phyloP scores from a whole-genome alignment of 2,113 vertebrate species.

The Rhinogobius similis region DNA sequence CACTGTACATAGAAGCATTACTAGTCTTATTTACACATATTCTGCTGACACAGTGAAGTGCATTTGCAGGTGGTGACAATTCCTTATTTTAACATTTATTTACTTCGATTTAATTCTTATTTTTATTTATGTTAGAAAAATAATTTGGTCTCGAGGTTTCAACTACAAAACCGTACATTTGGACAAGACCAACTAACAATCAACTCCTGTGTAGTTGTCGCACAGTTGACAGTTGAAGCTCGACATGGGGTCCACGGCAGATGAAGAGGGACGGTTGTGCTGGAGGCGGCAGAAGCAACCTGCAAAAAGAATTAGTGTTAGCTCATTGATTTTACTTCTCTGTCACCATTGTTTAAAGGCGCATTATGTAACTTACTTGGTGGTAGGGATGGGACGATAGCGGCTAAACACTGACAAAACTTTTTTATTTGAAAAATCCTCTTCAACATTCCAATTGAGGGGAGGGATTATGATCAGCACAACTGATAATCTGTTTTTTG shows the following conservation, averaged over 20 bases:
- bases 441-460: no score
- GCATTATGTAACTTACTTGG: no score
- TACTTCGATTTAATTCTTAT: conserved; percentile 10
- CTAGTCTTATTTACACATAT: conserved; percentile 25
- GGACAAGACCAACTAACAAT: not conserved
- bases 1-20: conserved; percentile 34
- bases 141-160: conserved; percentile 37
- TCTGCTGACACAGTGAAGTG: conserved; percentile 58
- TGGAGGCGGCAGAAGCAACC: conserved; percentile 23
- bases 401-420: no score
- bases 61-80: conserved; percentile 65
- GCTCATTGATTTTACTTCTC: not conserved
- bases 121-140: conserved; percentile 23
- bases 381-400: no score
- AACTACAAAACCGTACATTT: conserved; percentile 33
- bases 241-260: conserved; percentile 30
- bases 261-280: conserved; percentile 19
- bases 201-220: conserved; percentile 18
- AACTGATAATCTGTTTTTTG: no score
- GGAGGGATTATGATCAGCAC: no score
- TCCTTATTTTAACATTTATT: conserved; percentile 35
- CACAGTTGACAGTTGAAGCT: conserved; percentile 12
- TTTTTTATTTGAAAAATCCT: no score
- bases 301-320: conserved; percentile 17
- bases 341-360: not conserved